These are phyloP conservation scores for Lonchura striata DNA, from an alignment of 2,113 vertebrate genomes.

Conservation along the genomic window DNA sequence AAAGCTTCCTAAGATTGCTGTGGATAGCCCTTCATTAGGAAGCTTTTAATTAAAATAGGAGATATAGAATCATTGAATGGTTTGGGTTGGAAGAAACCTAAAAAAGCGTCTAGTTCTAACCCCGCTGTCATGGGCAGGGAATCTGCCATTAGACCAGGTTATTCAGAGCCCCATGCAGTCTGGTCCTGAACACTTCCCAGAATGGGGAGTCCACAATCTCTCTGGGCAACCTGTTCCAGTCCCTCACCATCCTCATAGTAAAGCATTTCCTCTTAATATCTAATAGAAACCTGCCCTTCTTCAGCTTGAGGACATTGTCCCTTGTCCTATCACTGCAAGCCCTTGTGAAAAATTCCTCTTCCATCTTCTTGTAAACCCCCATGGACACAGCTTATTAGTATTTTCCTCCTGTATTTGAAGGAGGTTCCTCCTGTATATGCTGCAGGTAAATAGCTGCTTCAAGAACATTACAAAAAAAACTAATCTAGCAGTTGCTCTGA, in stretches of 20 bases:
- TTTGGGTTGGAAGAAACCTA: not conserved
- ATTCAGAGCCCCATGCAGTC: not conserved
- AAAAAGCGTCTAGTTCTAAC: not conserved
- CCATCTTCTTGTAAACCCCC: not conserved
- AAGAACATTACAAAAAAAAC: not conserved
- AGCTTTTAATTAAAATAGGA: not conserved
- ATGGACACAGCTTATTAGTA: not conserved
- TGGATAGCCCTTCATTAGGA: not conserved
- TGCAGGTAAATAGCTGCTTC: not conserved
- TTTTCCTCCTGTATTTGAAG: not conserved
- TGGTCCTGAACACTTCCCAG: not conserved
- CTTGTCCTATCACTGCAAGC: not conserved
- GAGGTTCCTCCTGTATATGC: not conserved
- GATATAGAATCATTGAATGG: not conserved
- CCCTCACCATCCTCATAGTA: not conserved
- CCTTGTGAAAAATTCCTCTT: not conserved
- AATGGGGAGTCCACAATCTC: not conserved
- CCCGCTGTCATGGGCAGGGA: not conserved
- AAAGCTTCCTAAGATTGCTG: not conserved
- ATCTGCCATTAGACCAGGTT: not conserved
- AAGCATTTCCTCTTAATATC: not conserved
- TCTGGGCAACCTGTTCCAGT: not conserved
- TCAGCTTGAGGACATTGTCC: not conserved
- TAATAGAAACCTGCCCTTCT: not conserved
- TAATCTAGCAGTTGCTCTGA: not conserved